Evolutionary conservation across 2,113 vertebrate species (phyloP).

Genomic region (Istiophorus platypterus): DNA sequence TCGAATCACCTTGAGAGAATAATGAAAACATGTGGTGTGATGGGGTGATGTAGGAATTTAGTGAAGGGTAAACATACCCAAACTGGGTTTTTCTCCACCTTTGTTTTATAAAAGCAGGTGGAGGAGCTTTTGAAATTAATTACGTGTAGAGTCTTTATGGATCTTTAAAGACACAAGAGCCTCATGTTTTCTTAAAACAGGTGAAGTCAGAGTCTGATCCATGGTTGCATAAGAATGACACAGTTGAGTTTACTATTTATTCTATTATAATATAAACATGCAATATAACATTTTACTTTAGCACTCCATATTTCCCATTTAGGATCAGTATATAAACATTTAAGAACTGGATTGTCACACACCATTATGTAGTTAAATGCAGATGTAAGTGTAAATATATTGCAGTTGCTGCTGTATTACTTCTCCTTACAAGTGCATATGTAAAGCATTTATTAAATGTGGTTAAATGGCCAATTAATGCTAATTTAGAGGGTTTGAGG

Average conservation of each 20-base stretch:
- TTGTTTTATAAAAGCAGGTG: neutral
- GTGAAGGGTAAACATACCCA: conserved; percentile 28
- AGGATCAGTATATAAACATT: neutral
- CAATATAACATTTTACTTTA: neutral
- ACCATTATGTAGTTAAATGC: neutral
- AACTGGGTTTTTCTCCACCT: neutral
- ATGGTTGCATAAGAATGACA: neutral
- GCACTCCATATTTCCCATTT: neutral
- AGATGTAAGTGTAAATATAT: neutral
- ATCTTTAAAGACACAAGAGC: too few species aligned
- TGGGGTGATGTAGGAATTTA: neutral
- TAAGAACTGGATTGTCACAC: neutral
- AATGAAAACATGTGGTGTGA: conserved; percentile 10
- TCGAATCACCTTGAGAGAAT: conserved; percentile 23
- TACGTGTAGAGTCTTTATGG: neutral
- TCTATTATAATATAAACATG: neutral
- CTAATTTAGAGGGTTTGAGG: neutral
- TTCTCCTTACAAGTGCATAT: neutral
- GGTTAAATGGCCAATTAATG: neutral
- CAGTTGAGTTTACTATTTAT: neutral
- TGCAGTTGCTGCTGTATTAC: too few species aligned
- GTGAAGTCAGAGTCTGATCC: neutral
- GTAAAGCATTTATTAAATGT: neutral
- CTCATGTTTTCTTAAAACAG: neutral
- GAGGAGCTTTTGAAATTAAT: neutral